A percentile compares a stretch with the other conserved stretches of the same genome.
These are phyloP conservation scores for Eciton burchellii DNA, from an alignment of 1,140 invertebrate species.

Conservation along the genomic window DNA sequence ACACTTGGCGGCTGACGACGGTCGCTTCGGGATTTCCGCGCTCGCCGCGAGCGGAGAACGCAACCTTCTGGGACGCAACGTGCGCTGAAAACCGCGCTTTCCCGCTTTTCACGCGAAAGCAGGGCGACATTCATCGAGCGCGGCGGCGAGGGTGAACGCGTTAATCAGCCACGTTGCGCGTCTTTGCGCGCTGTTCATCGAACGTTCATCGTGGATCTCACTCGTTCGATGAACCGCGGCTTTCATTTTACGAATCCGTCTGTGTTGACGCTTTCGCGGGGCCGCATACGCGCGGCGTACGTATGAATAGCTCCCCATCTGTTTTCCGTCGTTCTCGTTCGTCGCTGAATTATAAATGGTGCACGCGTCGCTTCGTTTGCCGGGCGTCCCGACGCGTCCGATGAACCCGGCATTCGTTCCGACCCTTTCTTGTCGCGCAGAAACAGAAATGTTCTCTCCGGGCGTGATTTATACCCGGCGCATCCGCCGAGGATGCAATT, in stretches of 20 bases:
- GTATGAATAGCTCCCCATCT: slow-evolving; percentile 47
- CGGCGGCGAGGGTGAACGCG: slow-evolving; percentile 23
- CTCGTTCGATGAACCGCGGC: no score
- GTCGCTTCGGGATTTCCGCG: no score
- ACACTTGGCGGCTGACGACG: no score
- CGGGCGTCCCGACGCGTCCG: slow-evolving; percentile 6
- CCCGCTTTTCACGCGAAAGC: no score
- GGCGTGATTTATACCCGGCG: neutral
- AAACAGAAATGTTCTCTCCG: neutral
- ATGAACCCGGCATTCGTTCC: neutral
- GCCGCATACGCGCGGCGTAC: slow-evolving; percentile 13
- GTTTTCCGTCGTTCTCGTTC: neutral
- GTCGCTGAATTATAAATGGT: slow-evolving; percentile 43
- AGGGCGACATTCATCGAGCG: no score
- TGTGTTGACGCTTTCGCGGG: no score
- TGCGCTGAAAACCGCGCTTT: no score
- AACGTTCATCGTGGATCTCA: no score
- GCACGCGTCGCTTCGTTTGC: slow-evolving; percentile 18
- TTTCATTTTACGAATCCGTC: slow-evolving; percentile 27
- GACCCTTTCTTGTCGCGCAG: neutral
- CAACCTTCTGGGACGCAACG: no score
- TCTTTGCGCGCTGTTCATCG: slow-evolving; percentile 11
- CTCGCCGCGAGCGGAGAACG: no score
- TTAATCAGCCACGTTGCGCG: slow-evolving; percentile 40
- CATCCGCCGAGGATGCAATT: neutral